Evolutionary conservation across 2,888 invertebrate genomes (phyloP).

Genomic region (Synergus japonicus): DNA sequence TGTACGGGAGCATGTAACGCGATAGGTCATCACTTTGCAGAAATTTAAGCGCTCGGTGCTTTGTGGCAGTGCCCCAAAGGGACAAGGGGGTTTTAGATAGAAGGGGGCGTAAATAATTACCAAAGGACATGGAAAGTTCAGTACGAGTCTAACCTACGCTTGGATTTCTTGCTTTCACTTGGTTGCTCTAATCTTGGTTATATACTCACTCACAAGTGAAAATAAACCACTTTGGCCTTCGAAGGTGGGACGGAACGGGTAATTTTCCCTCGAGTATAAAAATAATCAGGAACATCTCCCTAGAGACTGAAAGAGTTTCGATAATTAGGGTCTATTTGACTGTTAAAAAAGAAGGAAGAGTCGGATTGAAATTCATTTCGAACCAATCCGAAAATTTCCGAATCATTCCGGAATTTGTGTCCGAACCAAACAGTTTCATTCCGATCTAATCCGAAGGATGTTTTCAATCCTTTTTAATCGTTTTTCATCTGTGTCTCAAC

Average conservation of each 20-base stretch:
- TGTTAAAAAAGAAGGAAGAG: too few species aligned
- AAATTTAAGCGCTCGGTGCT: not conserved
- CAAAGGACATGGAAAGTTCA: not conserved
- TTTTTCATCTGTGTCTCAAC: too few species aligned
- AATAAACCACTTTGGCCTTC: not conserved
- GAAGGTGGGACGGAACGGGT: not conserved
- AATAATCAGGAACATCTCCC: too few species aligned
- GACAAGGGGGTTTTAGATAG: not conserved
- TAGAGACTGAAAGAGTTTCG: too few species aligned
- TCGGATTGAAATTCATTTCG: too few species aligned
- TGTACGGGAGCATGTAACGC: constrained; percentile 11
- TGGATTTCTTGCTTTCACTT: constrained; percentile 4
- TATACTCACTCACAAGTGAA: not conserved
- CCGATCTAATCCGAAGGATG: too few species aligned
- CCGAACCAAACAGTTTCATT: too few species aligned
- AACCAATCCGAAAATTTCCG: too few species aligned
- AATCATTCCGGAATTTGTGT: too few species aligned
- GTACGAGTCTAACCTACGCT: not conserved
- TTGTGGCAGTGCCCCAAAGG: not conserved
- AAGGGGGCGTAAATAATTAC: constrained; percentile 14
- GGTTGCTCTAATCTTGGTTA: not conserved
- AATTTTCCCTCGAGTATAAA: too few species aligned
- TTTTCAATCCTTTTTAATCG: too few species aligned
- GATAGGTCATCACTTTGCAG: constrained; percentile 6
- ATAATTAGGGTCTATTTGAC: too few species aligned